phyloP scores from a whole-genome alignment of 2,797 vertebrate genomes.

The Betta splendens region DNA sequence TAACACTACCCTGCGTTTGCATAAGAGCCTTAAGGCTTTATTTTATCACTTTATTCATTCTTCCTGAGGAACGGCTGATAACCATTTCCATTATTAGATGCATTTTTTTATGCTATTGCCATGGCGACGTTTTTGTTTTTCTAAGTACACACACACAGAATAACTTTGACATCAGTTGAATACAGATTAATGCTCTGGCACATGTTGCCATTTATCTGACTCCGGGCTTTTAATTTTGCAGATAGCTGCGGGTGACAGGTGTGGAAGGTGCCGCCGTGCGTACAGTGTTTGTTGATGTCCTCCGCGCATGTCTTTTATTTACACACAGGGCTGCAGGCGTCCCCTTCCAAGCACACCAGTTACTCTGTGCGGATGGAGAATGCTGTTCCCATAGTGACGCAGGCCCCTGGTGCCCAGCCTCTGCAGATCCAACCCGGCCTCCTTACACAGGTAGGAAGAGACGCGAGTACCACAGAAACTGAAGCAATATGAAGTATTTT shows the following conservation, averaged over 20 bases:
- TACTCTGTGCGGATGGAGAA: conserved; percentile 99
- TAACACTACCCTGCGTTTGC: conserved; percentile 25
- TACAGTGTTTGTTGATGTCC: conserved; percentile 50
- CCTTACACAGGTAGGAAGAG: conserved; percentile 91
- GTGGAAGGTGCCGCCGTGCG: conserved; percentile 1
- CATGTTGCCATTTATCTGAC: background rate
- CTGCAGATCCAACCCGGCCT: conserved; percentile 98
- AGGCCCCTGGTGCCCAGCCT: conserved; percentile 94
- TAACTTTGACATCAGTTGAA: conserved; percentile 32
- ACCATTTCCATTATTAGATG: conserved; percentile 34
- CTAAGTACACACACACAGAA: conserved; percentile 2
- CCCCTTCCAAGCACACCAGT: conserved; percentile 96
- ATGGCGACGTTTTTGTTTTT: conserved; percentile 51
- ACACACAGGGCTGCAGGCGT: conserved; percentile 91
- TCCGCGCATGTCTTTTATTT: conserved; percentile 43
- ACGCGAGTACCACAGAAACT: conserved; percentile 10
- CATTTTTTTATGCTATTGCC: conserved; percentile 31
- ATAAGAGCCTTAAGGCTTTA: conserved; percentile 18
- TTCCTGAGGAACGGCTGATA: conserved; percentile 29
- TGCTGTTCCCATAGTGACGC: conserved; percentile 97
- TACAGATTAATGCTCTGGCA: conserved; percentile 31
- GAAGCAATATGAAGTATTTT: conserved; percentile 37
- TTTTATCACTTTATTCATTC: conserved; percentile 37
- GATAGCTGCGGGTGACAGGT: conserved; percentile 12
- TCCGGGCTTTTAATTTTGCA: conserved; percentile 22